These are phyloP conservation scores for Bombus huntii DNA, from an alignment of 1,140 invertebrate species.

Conservation along the genomic window DNA sequence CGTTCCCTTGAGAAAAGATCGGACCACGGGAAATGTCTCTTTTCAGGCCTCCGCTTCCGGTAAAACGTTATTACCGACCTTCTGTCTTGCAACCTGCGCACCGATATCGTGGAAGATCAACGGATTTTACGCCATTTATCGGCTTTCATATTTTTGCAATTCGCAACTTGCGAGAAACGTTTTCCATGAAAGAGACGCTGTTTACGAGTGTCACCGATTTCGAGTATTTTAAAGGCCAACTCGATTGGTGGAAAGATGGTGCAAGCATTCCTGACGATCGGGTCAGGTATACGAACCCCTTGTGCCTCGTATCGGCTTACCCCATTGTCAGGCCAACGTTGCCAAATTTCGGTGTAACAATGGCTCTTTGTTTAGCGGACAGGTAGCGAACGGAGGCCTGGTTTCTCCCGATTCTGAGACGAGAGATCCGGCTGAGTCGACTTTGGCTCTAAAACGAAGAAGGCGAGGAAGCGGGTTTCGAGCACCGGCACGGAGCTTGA, in stretches of 20 bases:
- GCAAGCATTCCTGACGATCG: conserved; percentile 50
- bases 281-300: conserved; percentile 59
- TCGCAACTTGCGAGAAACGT: too few relatives aligned
- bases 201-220: too few relatives aligned
- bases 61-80: conserved; percentile 57
- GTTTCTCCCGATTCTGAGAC: not conserved
- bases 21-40: not conserved
- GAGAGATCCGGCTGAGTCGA: conserved; percentile 20
- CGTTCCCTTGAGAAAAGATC: not conserved
- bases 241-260: not conserved
- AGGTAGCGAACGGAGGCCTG: conserved; percentile 43
- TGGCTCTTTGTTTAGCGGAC: conserved; percentile 65
- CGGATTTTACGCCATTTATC: not conserved
- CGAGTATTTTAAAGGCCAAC: too few relatives aligned
- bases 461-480: not conserved
- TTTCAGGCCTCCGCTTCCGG: conserved; percentile 44
- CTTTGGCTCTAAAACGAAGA: conserved; percentile 30
- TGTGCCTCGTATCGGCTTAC: conserved; percentile 72
- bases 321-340: conserved; percentile 70
- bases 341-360: conserved; percentile 74
- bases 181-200: too few relatives aligned
- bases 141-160: too few relatives aligned
- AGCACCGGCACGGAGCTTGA: not conserved
- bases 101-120: not conserved
- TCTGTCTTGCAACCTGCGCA: conserved; percentile 22